Evolutionary conservation across 2,888 invertebrate species (phyloP), one percentile per base, ranked within the genome.

Genomic region (Dynastes maya): DNA sequence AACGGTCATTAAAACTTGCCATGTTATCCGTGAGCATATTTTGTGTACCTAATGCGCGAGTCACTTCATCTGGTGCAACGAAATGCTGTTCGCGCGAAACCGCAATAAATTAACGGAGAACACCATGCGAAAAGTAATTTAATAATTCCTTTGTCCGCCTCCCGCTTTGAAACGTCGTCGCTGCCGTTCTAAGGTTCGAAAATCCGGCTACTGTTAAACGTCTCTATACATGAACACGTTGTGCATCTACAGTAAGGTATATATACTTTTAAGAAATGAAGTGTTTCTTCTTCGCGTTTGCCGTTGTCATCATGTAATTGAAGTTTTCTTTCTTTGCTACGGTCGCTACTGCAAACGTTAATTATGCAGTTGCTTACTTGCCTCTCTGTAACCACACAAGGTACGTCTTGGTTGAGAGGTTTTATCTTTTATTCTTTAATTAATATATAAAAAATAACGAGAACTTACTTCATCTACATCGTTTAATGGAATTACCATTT

Each of bases 291-390:
- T 64, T 55, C 53, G 61, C 77, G 80, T 81, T 81, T 80, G 72
- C 80, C 80, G 80, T 77, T 81, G 81, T 80, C 81, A 80, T 77
- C 81, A 80, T 77, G 79, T 81, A 81, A 81, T 80, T 81, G 80
- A 80, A 77, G 77, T 78, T 81, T 81, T 79, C 78, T 77, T 45
- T 49, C 78, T 77, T 45, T 49, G 67, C 13, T 67, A 49, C 22
- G 45, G 49, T 58, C 22, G 27, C 45, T 67, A 67, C 67, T 67
- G n/a, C 40, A 67, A 22, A 67, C 11, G 2, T 11, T 67, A 49
- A n/a, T 22, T 22, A 45, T 22, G 22, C 16, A 45, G 6, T 58
- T n/a, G 22, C 55, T 32, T 29, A 63, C 27, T 2, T 32, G 32
- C 29, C 13, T 55, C n/a, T 3, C 3, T 55, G 55, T 16, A 45